phyloP scores from a whole-genome alignment of 1,140 invertebrate species.

The Drosophila bocqueti region DNA sequence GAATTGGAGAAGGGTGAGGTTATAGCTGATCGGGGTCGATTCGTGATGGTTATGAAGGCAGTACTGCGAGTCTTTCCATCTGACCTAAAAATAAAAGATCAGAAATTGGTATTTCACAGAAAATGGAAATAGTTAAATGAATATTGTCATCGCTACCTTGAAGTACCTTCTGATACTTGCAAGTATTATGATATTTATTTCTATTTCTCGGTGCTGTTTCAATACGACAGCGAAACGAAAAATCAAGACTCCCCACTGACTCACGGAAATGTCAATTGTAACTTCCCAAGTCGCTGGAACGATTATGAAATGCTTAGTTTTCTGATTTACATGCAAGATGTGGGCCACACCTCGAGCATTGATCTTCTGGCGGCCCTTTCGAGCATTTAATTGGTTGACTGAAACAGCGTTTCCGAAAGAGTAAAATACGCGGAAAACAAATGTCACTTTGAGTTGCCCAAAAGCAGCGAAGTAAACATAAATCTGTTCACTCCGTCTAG shows the following conservation, averaged over 20 bases:
- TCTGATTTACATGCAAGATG: constrained; percentile 45
- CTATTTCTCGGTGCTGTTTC: constrained; percentile 17
- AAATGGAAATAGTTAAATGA: neutral
- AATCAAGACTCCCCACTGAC: constrained; percentile 16
- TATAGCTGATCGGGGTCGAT: constrained; percentile 3
- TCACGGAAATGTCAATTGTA: constrained; percentile 47
- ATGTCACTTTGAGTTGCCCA: constrained; percentile 44
- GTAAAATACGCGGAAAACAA: constrained; percentile 28
- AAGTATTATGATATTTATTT: constrained; percentile 13
- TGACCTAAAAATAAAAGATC: neutral
- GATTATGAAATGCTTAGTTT: constrained; percentile 51
- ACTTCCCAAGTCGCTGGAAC: constrained; percentile 30
- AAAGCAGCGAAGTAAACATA: constrained; percentile 26
- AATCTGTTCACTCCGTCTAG: constrained; percentile 18
- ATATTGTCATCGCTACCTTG: neutral
- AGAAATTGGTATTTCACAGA: neutral
- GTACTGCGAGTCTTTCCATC: neutral
- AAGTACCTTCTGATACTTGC: neutral
- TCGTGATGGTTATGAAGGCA: constrained; percentile 9
- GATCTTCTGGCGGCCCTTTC: constrained; percentile 39
- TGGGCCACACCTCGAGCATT: constrained; percentile 38
- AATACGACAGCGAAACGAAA: constrained; percentile 9
- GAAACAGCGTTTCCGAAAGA: constrained; percentile 21
- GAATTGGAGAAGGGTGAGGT: constrained; percentile 14
- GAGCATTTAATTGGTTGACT: constrained; percentile 47